phyloP scores from a whole-genome alignment of 2,797 vertebrate genomes.

The Liparis tanakae region DNA sequence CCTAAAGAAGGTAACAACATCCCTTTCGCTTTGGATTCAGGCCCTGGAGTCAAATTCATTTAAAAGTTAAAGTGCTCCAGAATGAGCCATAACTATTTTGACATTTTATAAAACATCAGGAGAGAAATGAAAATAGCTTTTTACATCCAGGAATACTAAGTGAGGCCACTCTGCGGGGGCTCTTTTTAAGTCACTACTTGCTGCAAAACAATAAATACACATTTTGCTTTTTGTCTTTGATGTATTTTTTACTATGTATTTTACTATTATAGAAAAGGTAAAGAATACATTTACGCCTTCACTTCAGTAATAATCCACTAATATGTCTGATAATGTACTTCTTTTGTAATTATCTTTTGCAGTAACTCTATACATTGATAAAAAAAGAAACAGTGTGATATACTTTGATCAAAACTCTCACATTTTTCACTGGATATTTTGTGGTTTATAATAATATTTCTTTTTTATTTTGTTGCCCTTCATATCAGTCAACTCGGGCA shows the following conservation, averaged over 20 bases:
- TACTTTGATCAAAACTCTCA: not conserved
- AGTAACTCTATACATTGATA: not conserved
- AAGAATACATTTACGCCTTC: not conserved
- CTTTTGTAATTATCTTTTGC: not conserved
- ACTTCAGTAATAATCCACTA: not conserved
- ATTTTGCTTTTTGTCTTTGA: not conserved
- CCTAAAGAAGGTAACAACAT: not conserved
- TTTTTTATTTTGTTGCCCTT: not conserved
- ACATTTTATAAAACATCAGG: slow-evolving; percentile 9
- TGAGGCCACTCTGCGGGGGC: not conserved
- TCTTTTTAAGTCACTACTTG: not conserved
- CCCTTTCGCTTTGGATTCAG: not conserved
- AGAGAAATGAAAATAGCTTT: slow-evolving; percentile 4
- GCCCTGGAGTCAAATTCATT: not conserved
- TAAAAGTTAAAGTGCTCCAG: not conserved
- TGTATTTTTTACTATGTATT: not conserved
- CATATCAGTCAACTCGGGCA: not conserved
- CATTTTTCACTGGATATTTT: not conserved
- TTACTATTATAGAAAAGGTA: not conserved
- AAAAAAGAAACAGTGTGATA: not conserved
- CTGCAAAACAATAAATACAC: not conserved
- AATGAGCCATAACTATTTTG: not conserved
- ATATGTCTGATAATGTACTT: not conserved
- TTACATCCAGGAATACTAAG: not conserved
- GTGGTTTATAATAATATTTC: not conserved